Percentiles rank a stretch among this genome's conserved stretches.
phyloP scores from a whole-genome alignment of 2,797 vertebrate genomes.

The Syngnathus rostellatus region DNA sequence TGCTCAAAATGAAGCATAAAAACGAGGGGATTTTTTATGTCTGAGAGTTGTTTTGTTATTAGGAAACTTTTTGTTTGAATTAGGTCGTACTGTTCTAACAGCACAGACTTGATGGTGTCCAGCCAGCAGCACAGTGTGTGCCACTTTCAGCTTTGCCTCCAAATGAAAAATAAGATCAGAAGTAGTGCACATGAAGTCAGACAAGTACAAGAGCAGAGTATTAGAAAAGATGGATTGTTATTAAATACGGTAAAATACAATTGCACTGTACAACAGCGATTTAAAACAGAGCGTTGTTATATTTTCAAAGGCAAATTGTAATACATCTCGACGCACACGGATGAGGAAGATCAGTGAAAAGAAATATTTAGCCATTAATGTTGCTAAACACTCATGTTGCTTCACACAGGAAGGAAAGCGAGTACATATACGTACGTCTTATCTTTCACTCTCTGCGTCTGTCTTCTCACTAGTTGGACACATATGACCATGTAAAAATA shows the following conservation, averaged over 20 bases:
- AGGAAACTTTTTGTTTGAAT: background rate
- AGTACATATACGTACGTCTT: background rate
- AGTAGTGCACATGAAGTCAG: background rate
- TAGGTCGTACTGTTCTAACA: slow-evolving; percentile 21
- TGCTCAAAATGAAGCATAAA: background rate
- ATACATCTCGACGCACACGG: background rate
- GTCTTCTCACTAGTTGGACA: background rate
- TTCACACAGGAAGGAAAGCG: slow-evolving; percentile 5
- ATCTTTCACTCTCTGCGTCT: background rate
- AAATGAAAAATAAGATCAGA: slow-evolving; percentile 19
- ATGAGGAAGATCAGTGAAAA: background rate
- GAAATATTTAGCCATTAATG: background rate
- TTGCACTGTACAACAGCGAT: background rate
- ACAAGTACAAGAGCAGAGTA: no score
- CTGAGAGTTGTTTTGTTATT: background rate
- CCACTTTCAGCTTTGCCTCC: slow-evolving; percentile 22
- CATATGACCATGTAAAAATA: background rate
- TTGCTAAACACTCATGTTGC: background rate
- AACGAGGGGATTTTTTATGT: background rate
- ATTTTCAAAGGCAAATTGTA: background rate
- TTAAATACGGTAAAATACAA: background rate
- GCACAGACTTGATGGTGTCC: slow-evolving; percentile 52
- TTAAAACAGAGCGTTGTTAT: background rate
- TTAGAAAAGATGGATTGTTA: background rate
- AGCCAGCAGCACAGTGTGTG: slow-evolving; percentile 32